Conservation (phyloP, 2,113 vertebrate species). For the Eubucco bourcierii region DNA sequence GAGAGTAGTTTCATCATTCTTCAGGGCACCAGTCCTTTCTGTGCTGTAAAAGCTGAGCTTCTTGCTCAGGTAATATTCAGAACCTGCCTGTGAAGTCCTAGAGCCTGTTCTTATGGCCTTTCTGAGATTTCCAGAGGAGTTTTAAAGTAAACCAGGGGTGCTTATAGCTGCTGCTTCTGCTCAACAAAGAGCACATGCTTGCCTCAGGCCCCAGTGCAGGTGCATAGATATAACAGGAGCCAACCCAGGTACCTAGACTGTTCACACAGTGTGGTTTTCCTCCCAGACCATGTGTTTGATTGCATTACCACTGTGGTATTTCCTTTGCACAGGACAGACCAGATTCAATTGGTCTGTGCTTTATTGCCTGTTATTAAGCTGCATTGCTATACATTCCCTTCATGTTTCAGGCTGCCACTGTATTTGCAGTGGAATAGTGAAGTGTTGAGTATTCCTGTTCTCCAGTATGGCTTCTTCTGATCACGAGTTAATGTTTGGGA, state of each 20-base stretch:
- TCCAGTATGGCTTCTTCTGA: not conserved
- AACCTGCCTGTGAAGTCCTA: not conserved
- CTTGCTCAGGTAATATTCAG: not conserved
- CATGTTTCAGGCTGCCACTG: not conserved
- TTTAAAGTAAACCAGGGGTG: not conserved
- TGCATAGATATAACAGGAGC: not conserved
- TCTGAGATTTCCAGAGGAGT: not conserved
- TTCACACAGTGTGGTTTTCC: not conserved
- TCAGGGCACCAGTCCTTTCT: not conserved
- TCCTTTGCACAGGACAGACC: not conserved
- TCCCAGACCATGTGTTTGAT: not conserved
- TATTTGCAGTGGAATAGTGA: not conserved
- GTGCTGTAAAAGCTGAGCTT: not conserved
- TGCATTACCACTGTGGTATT: not conserved
- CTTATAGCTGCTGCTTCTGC: not conserved
- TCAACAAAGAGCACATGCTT: not conserved
- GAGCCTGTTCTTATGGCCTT: fast-evolving
- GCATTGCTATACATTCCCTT: not conserved
- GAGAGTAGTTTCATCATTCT: not conserved
- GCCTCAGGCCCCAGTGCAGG: fast-evolving
- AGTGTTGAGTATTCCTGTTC: not conserved
- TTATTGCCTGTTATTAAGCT: not conserved
- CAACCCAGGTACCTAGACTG: not conserved
- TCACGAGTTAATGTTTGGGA: not conserved
- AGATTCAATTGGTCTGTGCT: not conserved